These are phyloP conservation scores for Ennomos fuscantarius DNA, from an alignment of 2,888 invertebrate species.

Conservation along the genomic window DNA sequence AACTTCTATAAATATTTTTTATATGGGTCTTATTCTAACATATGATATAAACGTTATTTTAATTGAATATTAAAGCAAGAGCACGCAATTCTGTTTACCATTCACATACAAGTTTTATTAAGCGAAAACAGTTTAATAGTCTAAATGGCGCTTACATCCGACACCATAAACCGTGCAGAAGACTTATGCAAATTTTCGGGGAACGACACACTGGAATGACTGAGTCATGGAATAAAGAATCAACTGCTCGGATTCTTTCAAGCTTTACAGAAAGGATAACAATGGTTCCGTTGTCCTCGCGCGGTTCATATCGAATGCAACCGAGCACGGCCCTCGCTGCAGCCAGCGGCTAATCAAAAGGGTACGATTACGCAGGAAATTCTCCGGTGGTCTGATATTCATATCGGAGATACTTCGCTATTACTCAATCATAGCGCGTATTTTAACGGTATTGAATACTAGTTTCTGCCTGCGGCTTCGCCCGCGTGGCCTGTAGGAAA, in stretches of 20 bases:
- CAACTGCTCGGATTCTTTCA: slow-evolving; percentile 43
- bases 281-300: slow-evolving; percentile 60
- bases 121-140: slow-evolving; percentile 31
- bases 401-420: slow-evolving; percentile 43
- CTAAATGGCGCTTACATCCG: slow-evolving; percentile 29
- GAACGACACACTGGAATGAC: slow-evolving; percentile 24
- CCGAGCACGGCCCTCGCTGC: slow-evolving; percentile 56
- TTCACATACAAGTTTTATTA: slow-evolving; percentile 27
- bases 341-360: slow-evolving; percentile 70
- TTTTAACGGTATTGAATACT: too few relatives aligned
- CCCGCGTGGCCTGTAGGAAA: too few relatives aligned
- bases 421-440: slow-evolving; percentile 34
- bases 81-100: slow-evolving; percentile 20
- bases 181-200: slow-evolving; percentile 24
- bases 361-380: slow-evolving; percentile 57
- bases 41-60: slow-evolving; percentile 9
- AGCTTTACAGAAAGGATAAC: slow-evolving; percentile 59
- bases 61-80: slow-evolving; percentile 11
- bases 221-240: slow-evolving; percentile 31
- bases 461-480: too few relatives aligned
- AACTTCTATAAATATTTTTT: slow-evolving; percentile 9
- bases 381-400: slow-evolving; percentile 68
- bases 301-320: slow-evolving; percentile 72
- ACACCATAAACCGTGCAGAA: slow-evolving; percentile 21
- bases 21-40: slow-evolving; percentile 1